Evolutionary conservation across 1,140 invertebrate species (phyloP), one percentile per base, ranked within the genome.

Genomic region (Pemphigus obesinymphae): DNA sequence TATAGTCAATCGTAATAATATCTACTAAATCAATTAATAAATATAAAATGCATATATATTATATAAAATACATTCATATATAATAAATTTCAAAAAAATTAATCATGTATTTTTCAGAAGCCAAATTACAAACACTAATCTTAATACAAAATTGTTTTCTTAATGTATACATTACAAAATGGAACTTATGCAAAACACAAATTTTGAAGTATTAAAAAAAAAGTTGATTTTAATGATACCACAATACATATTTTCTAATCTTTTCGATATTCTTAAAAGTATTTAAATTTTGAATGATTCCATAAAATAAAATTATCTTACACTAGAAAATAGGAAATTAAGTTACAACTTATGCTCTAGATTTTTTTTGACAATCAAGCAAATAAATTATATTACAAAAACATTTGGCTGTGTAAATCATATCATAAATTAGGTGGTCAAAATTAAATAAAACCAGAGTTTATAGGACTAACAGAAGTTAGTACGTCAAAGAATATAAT

Each of bases 321-420:
- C 23, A 29, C 4, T 70, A 70, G 23, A 68, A 40, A 37, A 20
- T 70, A 70, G 23, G 37, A 70, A 45, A 17, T 45, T 45, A 29
- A 45, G 15, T 45, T 45, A 70, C 23, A 70, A 70, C 40, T 26
- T 70, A 70, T 45, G 15, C 23, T 26, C 8, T 70, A 23, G 20
- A 70, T 45, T 10, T 70, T n/a, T n/a, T 45, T n/a, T 26, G 23
- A 70, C 37, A 70, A 43, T 26, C 26, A 70, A 70, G n/a, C 40
- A 26, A 70, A 43, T 70, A 45, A 45, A 26, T 45, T 70, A 70
- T 45, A 70, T 68, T 68, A 68, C 66, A 70, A 70, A 66, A 70
- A 43, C 66, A 43, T 43, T 17, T 20, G 17, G 48, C 23, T 17
- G 43, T 45, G 68, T 70, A 43, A 70, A 45, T 37, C n/a, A 43